phyloP scores from a whole-genome alignment of 2,888 invertebrate genomes.

The Drosophila phalerata region DNA sequence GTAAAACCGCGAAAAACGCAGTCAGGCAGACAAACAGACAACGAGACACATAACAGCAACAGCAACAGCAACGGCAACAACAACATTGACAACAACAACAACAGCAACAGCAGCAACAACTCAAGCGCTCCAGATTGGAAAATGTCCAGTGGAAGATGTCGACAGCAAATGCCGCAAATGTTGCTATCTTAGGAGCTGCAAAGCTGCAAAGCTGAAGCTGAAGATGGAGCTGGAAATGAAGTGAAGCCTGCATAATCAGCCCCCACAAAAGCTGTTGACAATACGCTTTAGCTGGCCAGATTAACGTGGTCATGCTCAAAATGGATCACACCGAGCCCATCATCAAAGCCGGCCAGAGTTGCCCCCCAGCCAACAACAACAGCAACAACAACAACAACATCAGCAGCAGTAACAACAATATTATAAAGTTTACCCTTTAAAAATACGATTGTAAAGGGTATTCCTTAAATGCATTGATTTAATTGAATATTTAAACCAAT shows the following conservation, averaged over 20 bases:
- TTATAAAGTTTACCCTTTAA: constrained; percentile 32
- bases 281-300: constrained; percentile 37
- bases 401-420: constrained; percentile 23
- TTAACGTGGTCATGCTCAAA: constrained; percentile 60
- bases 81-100: constrained; percentile 42
- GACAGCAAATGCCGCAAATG: constrained; percentile 59
- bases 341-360: constrained; percentile 41
- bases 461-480: background rate
- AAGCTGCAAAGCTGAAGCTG: constrained; percentile 18
- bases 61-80: constrained; percentile 44
- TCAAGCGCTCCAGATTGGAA: constrained; percentile 66
- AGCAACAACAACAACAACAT: background rate
- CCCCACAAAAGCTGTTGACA: constrained; percentile 61
- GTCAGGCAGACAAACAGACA: constrained; percentile 71
- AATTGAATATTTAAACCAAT: background rate
- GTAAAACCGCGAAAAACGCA: constrained; percentile 81
- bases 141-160: constrained; percentile 73
- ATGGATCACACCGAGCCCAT: constrained; percentile 62
- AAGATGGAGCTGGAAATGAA: background rate
- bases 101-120: constrained; percentile 20
- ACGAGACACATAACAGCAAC: constrained; percentile 70
- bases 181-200: constrained; percentile 49
- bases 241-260: constrained; percentile 52
- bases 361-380: constrained; percentile 19
- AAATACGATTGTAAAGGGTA: background rate